Percentiles rank a stretch among this genome's conserved stretches.
Evolutionary conservation across 2,888 invertebrate species (phyloP).

Genomic region (Andrena marginata): DNA sequence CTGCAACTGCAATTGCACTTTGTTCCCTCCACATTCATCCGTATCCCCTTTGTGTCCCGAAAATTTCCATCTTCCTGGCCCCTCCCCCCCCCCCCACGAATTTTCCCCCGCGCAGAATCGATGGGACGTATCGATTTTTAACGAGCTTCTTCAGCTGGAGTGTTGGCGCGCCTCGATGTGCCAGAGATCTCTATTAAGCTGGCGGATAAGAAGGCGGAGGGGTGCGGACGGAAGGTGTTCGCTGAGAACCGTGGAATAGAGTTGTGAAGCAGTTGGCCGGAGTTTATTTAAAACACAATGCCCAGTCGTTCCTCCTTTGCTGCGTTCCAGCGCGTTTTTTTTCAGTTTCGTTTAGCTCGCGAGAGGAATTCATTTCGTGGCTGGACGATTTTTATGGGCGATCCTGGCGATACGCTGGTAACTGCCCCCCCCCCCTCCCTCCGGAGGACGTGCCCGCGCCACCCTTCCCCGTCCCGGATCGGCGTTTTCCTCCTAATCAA

Average conservation of each 20-base stretch:
- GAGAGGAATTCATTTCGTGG: conserved; percentile 68
- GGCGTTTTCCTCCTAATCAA: conserved; percentile 37
- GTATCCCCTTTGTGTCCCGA: not conserved
- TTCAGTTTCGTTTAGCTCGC: conserved; percentile 42
- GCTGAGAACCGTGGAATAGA: conserved; percentile 3
- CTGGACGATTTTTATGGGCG: conserved; percentile 69
- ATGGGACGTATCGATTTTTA: too few species aligned
- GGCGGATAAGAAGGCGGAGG: too few species aligned
- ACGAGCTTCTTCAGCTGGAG: too few species aligned
- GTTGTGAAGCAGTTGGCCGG: not conserved
- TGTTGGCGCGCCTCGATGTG: too few species aligned
- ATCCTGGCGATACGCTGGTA: conserved; percentile 54
- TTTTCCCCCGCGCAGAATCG: too few species aligned
- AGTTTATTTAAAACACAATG: conserved; percentile 28
- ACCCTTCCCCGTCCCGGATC: not conserved
- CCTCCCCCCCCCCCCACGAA: too few species aligned
- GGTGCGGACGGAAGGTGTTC: too few species aligned
- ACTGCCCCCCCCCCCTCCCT: not conserved
- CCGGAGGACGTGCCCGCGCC: conserved; percentile 23
- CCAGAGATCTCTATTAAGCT: too few species aligned
- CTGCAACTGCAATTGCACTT: conserved; percentile 18
- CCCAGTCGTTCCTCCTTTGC: not conserved
- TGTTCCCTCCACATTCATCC: not conserved
- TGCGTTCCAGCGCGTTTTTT: not conserved
- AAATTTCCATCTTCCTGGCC: too few species aligned